phyloP scores from a whole-genome alignment of 1,140 invertebrate genomes.

The Propsilocerus akamusi region DNA sequence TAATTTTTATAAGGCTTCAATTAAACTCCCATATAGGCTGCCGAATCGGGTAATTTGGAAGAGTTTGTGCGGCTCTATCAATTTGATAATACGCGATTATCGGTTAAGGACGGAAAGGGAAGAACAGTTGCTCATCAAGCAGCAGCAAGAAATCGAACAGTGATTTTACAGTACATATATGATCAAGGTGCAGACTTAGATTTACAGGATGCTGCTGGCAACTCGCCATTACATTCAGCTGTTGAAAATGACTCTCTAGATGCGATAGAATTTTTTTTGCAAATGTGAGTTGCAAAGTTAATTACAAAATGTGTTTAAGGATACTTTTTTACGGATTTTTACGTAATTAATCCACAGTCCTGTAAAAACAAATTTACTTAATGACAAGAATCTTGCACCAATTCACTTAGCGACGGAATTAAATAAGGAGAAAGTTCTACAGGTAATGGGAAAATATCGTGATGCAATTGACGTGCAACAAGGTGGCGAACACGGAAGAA shows the following conservation, averaged over 20 bases:
- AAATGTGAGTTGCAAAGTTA: slow-evolving; percentile 36
- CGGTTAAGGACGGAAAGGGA: slow-evolving; percentile 47
- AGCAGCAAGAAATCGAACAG: slow-evolving; percentile 47
- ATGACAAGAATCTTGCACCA: slow-evolving; percentile 55
- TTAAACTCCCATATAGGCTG: slow-evolving; percentile 36
- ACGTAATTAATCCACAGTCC: slow-evolving; percentile 26
- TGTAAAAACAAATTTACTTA: slow-evolving; percentile 47
- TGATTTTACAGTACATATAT: slow-evolving; percentile 55
- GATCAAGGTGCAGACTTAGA: slow-evolving; percentile 58
- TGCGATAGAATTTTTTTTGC: slow-evolving; percentile 49
- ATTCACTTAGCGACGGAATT: slow-evolving; percentile 61
- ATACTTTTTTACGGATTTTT: not conserved
- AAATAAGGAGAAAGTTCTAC: slow-evolving; percentile 45
- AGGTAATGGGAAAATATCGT: slow-evolving; percentile 45
- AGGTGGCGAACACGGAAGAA: slow-evolving; percentile 58
- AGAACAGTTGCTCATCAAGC: slow-evolving; percentile 60
- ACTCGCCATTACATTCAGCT: slow-evolving; percentile 66
- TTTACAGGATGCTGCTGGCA: slow-evolving; percentile 48
- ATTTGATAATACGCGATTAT: slow-evolving; percentile 43
- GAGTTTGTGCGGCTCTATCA: slow-evolving; percentile 54
- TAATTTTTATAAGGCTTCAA: not conserved
- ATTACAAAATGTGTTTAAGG: not conserved
- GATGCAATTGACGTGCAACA: slow-evolving; percentile 45
- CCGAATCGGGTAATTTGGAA: slow-evolving; percentile 60
- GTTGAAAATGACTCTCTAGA: slow-evolving; percentile 50